Base-by-base conservation (phyloP, 2,113 vertebrate species). In the Syngnathus scovelli region DNA sequence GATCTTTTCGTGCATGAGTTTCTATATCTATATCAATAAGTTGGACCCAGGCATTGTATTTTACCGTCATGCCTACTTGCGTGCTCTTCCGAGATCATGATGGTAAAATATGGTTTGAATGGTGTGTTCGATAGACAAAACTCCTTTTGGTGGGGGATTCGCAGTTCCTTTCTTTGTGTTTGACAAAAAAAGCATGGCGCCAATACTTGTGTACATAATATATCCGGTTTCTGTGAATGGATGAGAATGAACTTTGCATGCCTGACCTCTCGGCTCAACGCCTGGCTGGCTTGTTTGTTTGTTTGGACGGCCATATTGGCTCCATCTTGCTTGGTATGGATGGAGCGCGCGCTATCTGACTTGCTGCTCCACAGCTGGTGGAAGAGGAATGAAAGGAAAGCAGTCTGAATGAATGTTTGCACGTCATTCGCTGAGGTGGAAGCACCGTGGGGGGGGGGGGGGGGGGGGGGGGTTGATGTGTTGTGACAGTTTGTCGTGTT, bases 1-100 rank as follows among this genome's bases (percentile, higher is more conserved):
- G 75, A 73, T 82, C 76, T 75, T 72, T 71, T 80, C 73, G 71
- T 89, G 88, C 86, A 88, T 88, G 89, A 84, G 51, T 75, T 78
- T 83, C 72, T 79, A 76, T 78, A 82, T 80, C 67, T 27, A 67
- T 64, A 72, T 74, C 54, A 66, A 15, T 65, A 68, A 78, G 52
- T 68, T 73, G 61, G 49, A 78, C 56, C 83, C 64, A 33, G 72
- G 60, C 64, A 52, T 77, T 70, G 78, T 66, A 71, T 68, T 78
- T 80, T 68, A 70, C 61, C 70, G 52, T 79, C 65, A 67, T 54
- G 54, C 66, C 37, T 15, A 3, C 55, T 5, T 37, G 55, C 13
- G 16, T 2, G 60, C 49, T 10, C 18, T 41, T 61, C 43, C 38
- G 61, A 39, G 67, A 10, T 72, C 56, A 37, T 51, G 27, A 43